Evolutionary conservation across 2,113 vertebrate species (phyloP), one percentile per base, ranked within the genome.

Genomic region (Chinchilla lanigera): DNA sequence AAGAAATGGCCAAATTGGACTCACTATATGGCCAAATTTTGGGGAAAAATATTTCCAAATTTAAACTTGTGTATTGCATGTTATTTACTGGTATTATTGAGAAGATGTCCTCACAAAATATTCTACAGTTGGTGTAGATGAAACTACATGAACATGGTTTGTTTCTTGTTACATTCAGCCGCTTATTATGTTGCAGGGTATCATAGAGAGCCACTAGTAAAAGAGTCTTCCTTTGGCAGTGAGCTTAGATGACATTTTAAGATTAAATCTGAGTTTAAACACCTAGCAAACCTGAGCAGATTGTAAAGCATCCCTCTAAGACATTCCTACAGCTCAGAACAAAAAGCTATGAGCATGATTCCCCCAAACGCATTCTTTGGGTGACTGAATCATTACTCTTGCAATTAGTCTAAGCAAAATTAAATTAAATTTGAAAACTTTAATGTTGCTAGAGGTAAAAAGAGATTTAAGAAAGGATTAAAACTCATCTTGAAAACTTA

Each of bases 361-460:
- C 17, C 73, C 60, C 19, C 52, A 41, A 95, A 96, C 86, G 30
- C 24, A 84, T 86, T 93, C 3, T 94, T 89, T 93, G 56, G 44
- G 89, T 87, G 35, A 81, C 47, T 78, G 73, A 95, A 75, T 95
- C 24, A 94, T 83, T 96, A 90, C 52, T 92, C 86, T 81, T 83
- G n/a, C 47, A 94, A 92, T 95, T 83, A 94, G 77, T 26, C 80
- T 95, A 80, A 90, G 30, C 41, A 94, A 93, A 95, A 97, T 95
- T 80, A 92, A 97, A 93, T 84, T 75, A 97, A 90, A 84, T 8
- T 38, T 86, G 28, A 90, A 89, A 80, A 77, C 84, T 82, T 88
- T 94, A 89, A 93, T 88, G 65, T 4, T 89, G 28, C 30, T 92
- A 11, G 35, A 87, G 38, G 50, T 81, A 26, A 52, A 82, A 65